Evolutionary conservation across 1,140 invertebrate genomes (phyloP), one percentile per base, ranked within the genome.

Genomic region (Prorops nasuta): DNA sequence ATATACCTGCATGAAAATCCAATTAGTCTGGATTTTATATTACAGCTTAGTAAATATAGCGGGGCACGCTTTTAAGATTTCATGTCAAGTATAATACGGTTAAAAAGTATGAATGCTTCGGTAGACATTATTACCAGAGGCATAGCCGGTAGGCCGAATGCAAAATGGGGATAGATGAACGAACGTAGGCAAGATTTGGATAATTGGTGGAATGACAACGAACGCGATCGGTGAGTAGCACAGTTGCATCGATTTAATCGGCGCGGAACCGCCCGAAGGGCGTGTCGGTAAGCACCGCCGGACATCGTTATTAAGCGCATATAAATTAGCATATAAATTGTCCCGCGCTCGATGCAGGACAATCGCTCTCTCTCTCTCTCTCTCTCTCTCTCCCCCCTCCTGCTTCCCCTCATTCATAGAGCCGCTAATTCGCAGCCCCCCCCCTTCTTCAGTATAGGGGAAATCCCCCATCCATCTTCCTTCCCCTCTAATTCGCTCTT

Each of bases 321-420:
- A 76, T 76, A 76, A 76, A 77, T 77, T 77, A 76, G 72, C 75
- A 77, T 76, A 77, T 76, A 76, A 77, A 77, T 77, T 77, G 74
- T 73, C 56, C 67, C 49, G 56, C 57, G 50, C 38, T 45, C 51
- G 53, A 56, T 42, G 49, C 52, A 45, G 32, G 55, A 41, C 52
- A 43, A 36, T 45, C 36, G n/a, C 54, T 48, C 12, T 21, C 16
- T 41, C 36, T 41, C 44, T 31, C 3, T 32, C 41, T 39, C 37
- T 54, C 42, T 46, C 12, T 9, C 42, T 44, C 52, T 36, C 16
- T 47, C 35, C 15, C 32, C 37, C 51, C 51, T 53, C 39, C 21
- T n/a, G n/a, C n/a, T n/a, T n/a, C n/a, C n/a, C n/a, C n/a, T n/a
- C n/a, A n/a, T n/a, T n/a, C n/a, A n/a, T n/a, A n/a, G n/a, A n/a